These are phyloP conservation scores for Pterocles burchelli DNA, from an alignment of 2,113 vertebrate genomes.

Conservation along the genomic window DNA sequence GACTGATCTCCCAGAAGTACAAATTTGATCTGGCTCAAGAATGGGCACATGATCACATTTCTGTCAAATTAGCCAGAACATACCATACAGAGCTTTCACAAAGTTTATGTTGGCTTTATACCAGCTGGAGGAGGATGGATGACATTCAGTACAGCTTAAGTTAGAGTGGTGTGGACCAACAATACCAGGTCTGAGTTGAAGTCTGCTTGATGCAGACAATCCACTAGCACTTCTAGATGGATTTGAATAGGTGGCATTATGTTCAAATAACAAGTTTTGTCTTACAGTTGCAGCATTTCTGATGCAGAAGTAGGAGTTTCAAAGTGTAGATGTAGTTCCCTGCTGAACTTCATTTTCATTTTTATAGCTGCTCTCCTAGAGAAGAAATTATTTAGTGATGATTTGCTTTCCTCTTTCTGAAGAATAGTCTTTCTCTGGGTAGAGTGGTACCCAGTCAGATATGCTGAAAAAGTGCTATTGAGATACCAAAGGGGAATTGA, in stretches of 20 bases:
- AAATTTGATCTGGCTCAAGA: conserved; percentile 40
- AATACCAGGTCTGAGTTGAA: not conserved
- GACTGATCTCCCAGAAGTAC: conserved; percentile 42
- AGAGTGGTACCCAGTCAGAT: not conserved
- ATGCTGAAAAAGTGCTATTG: not conserved
- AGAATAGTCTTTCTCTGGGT: not conserved
- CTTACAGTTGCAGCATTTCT: not conserved
- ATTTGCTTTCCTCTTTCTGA: not conserved
- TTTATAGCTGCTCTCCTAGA: not conserved
- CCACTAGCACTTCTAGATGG: not conserved
- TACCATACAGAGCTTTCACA: not conserved
- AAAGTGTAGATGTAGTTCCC: not conserved
- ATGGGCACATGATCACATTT: conserved; percentile 37
- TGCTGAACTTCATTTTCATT: not conserved
- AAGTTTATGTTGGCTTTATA: conserved; percentile 36
- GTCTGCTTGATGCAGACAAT: not conserved
- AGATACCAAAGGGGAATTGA: not conserved
- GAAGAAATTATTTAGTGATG: not conserved
- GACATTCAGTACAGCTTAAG: not conserved
- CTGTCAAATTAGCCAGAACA: conserved; percentile 52
- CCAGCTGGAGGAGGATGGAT: not conserved
- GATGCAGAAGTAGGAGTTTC: not conserved
- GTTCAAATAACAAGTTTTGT: not conserved
- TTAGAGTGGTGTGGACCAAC: not conserved
- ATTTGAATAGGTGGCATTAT: not conserved